phyloP scores from a whole-genome alignment of 35 echinoderm and acorn worm genomes.

The Ptychodera flava region DNA sequence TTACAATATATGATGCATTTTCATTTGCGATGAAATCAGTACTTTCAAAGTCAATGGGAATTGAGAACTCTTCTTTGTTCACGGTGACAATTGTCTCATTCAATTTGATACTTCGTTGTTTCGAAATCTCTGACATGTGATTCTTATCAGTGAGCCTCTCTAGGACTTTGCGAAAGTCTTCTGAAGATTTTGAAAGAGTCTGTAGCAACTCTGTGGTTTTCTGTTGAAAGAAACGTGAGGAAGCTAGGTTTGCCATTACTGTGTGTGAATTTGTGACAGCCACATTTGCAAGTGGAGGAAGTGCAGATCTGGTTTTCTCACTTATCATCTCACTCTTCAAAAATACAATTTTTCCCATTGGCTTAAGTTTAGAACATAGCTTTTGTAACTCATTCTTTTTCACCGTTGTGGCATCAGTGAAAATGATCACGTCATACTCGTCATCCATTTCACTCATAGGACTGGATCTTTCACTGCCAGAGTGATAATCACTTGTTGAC shows the following conservation, averaged over 20 bases:
- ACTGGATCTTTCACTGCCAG: not conserved
- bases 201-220: not conserved
- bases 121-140: not conserved
- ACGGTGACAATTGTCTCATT: slow-evolving; percentile 58
- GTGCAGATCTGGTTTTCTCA: not conserved
- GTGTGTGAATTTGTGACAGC: not conserved
- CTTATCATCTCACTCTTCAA: not conserved
- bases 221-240: not conserved
- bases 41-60: slow-evolving; percentile 89
- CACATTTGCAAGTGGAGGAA: not conserved
- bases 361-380: not conserved
- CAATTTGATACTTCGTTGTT: not conserved
- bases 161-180: not conserved
- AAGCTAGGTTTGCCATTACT: not conserved
- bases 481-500: not conserved
- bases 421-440: not conserved
- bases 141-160: not conserved
- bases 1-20: slow-evolving; percentile 79
- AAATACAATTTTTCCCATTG: not conserved
- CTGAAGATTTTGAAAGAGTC: not conserved
- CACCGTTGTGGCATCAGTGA: not conserved
- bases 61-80: slow-evolving; percentile 76
- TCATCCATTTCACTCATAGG: not conserved
- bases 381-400: not conserved
- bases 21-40: slow-evolving; percentile 65